A percentile compares a stretch with the other conserved stretches of the same genome.
Conservation (phyloP, 2,113 vertebrate species). For the Pseudois nayaur region DNA sequence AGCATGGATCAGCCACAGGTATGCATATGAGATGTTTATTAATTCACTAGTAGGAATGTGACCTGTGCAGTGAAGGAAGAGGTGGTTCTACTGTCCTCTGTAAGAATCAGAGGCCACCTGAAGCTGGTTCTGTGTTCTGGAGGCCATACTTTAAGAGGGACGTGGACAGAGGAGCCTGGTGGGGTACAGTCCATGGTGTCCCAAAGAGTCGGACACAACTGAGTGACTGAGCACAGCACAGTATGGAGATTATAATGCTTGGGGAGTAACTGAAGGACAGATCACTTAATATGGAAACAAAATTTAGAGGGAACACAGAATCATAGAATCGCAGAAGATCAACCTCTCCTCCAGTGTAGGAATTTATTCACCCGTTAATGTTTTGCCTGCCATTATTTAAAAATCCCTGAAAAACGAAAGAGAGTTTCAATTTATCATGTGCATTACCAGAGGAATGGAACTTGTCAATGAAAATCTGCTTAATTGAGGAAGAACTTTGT, state of each 20-base stretch:
- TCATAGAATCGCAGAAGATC: background rate
- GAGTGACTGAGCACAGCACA: background rate
- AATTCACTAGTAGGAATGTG: background rate
- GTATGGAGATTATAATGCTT: background rate
- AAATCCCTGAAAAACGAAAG: background rate
- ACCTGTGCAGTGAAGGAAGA: background rate
- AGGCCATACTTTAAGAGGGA: background rate
- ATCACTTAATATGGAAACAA: background rate
- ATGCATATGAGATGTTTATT: background rate
- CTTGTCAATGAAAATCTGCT: background rate
- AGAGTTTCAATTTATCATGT: background rate
- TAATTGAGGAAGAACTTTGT: background rate
- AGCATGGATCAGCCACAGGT: background rate
- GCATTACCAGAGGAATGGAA: background rate
- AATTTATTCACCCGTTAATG: background rate
- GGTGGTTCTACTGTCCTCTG: background rate
- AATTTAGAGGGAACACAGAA: background rate
- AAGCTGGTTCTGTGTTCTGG: background rate
- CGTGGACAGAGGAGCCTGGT: background rate
- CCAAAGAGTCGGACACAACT: background rate
- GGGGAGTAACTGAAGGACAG: background rate
- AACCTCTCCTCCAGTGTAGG: background rate
- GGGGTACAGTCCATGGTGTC: background rate
- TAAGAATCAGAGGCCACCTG: background rate
- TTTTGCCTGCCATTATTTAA: background rate